Evolutionary conservation across 2,113 vertebrate species (phyloP).

Genomic region (Planiliza haematocheilus): DNA sequence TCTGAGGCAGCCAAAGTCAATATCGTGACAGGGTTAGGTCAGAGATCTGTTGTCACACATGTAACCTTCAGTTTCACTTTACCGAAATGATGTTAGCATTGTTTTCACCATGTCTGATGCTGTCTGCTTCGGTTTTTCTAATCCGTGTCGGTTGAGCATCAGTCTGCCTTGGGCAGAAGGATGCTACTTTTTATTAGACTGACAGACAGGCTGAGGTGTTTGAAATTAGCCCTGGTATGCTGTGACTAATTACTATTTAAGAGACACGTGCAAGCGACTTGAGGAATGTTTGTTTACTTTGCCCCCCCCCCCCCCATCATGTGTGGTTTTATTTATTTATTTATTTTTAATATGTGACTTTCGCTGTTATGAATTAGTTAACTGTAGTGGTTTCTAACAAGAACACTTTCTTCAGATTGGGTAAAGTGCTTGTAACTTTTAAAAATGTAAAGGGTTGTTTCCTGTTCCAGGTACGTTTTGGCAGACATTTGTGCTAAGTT

Average conservation of each 20-base stretch:
- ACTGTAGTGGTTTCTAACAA: constrained; percentile 27
- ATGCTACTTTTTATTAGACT: constrained; percentile 62
- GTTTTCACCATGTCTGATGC: constrained; percentile 40
- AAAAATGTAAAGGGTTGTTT: not conserved
- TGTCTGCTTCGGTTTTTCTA: constrained; percentile 32
- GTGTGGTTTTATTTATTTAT: not conserved
- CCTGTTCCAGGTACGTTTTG: not conserved
- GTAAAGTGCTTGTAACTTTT: constrained; percentile 4
- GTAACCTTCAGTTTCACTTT: not conserved
- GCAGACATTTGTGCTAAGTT: not conserved
- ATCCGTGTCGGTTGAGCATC: constrained; percentile 8
- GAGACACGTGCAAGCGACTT: constrained; percentile 43
- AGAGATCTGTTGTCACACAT: not conserved
- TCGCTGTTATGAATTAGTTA: constrained; percentile 44
- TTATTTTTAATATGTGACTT: constrained; percentile 20
- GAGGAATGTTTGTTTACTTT: too few relatives aligned
- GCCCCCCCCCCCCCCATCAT: too few relatives aligned
- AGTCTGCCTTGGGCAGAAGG: constrained; percentile 14
- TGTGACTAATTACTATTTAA: constrained; percentile 63
- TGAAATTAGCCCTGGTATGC: constrained; percentile 58
- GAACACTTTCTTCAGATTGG: constrained; percentile 32
- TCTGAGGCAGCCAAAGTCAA: too few relatives aligned
- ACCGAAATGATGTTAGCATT: constrained; percentile 7
- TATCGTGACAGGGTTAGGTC: not conserved
- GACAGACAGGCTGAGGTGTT: constrained; percentile 41